Base-by-base conservation (phyloP, 1,140 invertebrate genomes). In the Mesaphorura yosii region DNA sequence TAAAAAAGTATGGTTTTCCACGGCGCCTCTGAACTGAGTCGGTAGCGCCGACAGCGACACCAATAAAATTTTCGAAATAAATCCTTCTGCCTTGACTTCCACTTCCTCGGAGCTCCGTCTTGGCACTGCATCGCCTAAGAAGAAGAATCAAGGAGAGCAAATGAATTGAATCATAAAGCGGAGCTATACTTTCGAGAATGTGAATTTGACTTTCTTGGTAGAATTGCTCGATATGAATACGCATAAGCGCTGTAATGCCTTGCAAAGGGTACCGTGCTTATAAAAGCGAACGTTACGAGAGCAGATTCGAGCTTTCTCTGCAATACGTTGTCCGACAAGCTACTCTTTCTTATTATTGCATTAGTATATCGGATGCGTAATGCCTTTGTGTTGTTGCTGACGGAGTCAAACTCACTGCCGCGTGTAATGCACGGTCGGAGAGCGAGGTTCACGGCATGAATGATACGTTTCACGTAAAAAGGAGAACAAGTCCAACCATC, bases 391-490 rank as follows among this genome's bases (percentile, higher is more conserved):
- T 7, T 46, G 44, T 34, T 59, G 60, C 60, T 62, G 57, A 62
- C 60, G 54, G 57, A 59, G 61, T 57, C 41, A 56, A 63, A 63
- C 48, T 59, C 61, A 63, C 51, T 63, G 55, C 60, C 27, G 61
- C 61, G 61, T 63, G 61, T 63, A 63, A 63, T 63, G 55, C 49
- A 39, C 2, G 20, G 20, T 10, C 3, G 22, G 29, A 39, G 12
- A 14, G 7, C 7, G 6, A 25, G 10, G 22, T 46, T 22, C 44
- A 46, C 48, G n/a, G 10, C n/a, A n/a, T 34, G 31, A 34, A n/a
- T 10, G 31, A 34, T 10, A 34, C 10, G 31, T 10, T n/a, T n/a
- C 31, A 34, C 10, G n/a, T 10, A 10, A 10, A 10, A 34, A 34
- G 10, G 31, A 29, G 40, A 51, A 53, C 53, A 59, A 59, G 51